Evolutionary conservation across 2,888 invertebrate genomes (phyloP).

Genomic region (Junonia oenone): DNA sequence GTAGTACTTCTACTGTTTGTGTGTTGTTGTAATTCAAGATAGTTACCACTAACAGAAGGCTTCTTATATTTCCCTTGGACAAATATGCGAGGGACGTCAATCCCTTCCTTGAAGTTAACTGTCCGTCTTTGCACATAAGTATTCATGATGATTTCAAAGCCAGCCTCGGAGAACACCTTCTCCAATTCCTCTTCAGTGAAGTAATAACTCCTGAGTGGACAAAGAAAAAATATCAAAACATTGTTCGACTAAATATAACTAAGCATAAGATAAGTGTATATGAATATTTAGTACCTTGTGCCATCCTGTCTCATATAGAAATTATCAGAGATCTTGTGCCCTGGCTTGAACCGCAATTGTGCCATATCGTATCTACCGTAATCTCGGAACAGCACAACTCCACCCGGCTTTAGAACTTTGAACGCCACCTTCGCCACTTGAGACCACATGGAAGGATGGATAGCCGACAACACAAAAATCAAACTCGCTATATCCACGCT

Average conservation of each 20-base stretch:
- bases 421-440: constrained; percentile 82
- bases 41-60: constrained; percentile 44
- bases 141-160: constrained; percentile 85
- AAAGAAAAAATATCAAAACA: not conserved
- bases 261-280: not conserved
- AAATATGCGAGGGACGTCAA: constrained; percentile 95
- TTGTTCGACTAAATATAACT: not conserved
- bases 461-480: constrained; percentile 96
- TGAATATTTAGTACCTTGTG: constrained; percentile 82
- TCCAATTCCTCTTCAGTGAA: constrained; percentile 86
- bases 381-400: constrained; percentile 92
- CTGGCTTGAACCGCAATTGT: constrained; percentile 94
- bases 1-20: no score
- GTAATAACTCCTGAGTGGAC: constrained; percentile 83
- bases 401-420: constrained; percentile 84
- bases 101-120: constrained; percentile 93
- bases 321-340: constrained; percentile 94
- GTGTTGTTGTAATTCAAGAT: no score
- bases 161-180: constrained; percentile 82
- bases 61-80: constrained; percentile 92
- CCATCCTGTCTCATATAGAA: constrained; percentile 98
- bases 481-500: constrained; percentile 90
- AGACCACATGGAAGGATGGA: constrained; percentile 91
- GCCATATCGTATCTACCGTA: constrained; percentile 98
- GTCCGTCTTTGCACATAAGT: constrained; percentile 93